Conservation (phyloP, 53 echinoderm and acorn worm species). For the Echinometra lucunter region DNA sequence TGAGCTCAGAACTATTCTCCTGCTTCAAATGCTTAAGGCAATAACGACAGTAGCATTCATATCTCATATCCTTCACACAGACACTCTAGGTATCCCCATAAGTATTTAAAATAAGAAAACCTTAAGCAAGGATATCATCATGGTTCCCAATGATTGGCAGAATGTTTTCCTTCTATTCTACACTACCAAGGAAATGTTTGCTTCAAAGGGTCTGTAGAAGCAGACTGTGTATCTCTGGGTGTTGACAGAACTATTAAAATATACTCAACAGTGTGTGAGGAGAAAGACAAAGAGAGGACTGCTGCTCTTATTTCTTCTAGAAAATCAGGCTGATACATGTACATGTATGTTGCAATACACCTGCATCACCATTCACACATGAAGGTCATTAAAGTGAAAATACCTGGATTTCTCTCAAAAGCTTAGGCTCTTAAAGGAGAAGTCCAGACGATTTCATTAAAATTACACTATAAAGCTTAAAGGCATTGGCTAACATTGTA, state of each 20-base stretch:
- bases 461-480: too few relatives aligned
- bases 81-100: too few relatives aligned
- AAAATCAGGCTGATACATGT: constrained; percentile 4
- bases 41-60: background rate
- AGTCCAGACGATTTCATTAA: too few relatives aligned
- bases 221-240: background rate
- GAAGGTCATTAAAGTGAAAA: background rate
- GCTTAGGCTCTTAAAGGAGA: background rate
- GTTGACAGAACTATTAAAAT: constrained; percentile 31
- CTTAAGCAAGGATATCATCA: background rate
- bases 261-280: constrained; percentile 29
- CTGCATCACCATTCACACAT: constrained; percentile 25
- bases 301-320: background rate
- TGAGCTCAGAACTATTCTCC: background rate
- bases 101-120: background rate
- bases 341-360: constrained; percentile 26
- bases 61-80: too few relatives aligned
- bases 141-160: background rate
- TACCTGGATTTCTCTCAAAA: background rate
- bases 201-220: background rate
- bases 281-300: constrained; percentile 31
- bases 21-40: background rate
- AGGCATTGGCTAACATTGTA: too few relatives aligned
- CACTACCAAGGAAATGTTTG: background rate
- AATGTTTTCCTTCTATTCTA: background rate